phyloP scores from a whole-genome alignment of 2,113 vertebrate species.

The Pogona vitticeps region DNA sequence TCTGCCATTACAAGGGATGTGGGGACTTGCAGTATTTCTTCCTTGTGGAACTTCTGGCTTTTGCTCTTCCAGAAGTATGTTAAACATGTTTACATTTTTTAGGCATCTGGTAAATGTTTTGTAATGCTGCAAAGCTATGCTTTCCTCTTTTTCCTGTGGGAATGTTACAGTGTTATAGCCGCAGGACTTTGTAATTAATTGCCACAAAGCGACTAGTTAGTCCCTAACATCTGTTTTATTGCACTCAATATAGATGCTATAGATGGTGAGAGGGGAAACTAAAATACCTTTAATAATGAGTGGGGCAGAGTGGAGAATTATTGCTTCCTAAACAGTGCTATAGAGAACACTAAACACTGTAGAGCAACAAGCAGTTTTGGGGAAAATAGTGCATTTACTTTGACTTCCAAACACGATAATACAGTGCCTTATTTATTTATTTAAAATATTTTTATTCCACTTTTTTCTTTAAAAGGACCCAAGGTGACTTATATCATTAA shows the following conservation, averaged over 20 bases:
- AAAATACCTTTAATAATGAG: slow-evolving; percentile 59
- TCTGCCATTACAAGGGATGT: background rate
- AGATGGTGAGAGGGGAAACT: slow-evolving; percentile 57
- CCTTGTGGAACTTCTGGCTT: slow-evolving; percentile 3
- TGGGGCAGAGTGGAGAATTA: slow-evolving; percentile 41
- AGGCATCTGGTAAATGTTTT: slow-evolving; percentile 50
- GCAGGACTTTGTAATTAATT: slow-evolving; percentile 23
- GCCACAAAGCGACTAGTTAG: slow-evolving; percentile 38
- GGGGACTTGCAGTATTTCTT: background rate
- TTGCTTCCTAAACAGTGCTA: background rate
- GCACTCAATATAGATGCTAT: slow-evolving; percentile 41
- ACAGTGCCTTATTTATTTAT: too few relatives aligned
- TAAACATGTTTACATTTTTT: slow-evolving; percentile 49
- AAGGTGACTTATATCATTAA: too few relatives aligned
- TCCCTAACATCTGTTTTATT: slow-evolving; percentile 57
- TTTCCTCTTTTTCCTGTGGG: slow-evolving; percentile 46
- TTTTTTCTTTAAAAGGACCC: too few relatives aligned
- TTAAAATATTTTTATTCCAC: too few relatives aligned
- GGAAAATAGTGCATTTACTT: slow-evolving; percentile 22
- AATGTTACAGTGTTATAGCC: background rate
- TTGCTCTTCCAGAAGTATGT: slow-evolving; percentile 3
- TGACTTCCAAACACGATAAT: slow-evolving; percentile 42
- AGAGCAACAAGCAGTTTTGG: background rate
- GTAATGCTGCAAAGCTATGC: slow-evolving; percentile 29
- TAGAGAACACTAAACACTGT: background rate